A percentile compares a stretch with the other conserved stretches of the same genome.
These are phyloP conservation scores for Amphipyra tragopoginis DNA, from an alignment of 2,888 invertebrate genomes.

Conservation along the genomic window DNA sequence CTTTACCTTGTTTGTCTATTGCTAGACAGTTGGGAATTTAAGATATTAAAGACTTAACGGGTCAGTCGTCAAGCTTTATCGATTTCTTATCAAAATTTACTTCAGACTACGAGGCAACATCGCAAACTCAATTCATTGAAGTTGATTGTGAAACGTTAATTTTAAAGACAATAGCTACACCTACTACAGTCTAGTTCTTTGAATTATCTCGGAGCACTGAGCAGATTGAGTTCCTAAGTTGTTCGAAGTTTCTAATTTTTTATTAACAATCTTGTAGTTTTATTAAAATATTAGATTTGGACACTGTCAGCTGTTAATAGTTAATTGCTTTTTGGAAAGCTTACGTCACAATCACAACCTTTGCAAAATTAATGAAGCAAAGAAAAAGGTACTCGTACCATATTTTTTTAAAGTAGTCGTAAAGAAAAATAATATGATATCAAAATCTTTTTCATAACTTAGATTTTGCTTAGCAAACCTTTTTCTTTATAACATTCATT, in stretches of 20 bases:
- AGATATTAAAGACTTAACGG: background rate
- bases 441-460: too few species aligned
- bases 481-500: background rate
- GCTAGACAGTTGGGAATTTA: background rate
- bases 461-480: background rate
- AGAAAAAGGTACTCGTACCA: too few species aligned
- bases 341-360: too few species aligned
- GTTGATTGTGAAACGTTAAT: conserved; percentile 9
- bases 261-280: too few species aligned
- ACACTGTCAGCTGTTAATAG: too few species aligned
- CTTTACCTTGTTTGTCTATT: too few species aligned
- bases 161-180: conserved; percentile 4
- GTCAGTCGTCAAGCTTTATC: background rate
- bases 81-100: conserved; percentile 1
- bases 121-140: background rate
- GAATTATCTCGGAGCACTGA: background rate
- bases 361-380: too few species aligned
- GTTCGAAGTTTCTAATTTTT: too few species aligned
- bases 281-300: too few species aligned
- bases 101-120: background rate
- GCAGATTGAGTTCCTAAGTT: background rate
- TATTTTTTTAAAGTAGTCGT: too few species aligned
- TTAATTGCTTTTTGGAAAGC: too few species aligned
- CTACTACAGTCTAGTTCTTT: background rate
- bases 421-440: too few species aligned